Evolutionary conservation across 2,113 vertebrate genomes (phyloP), one percentile per base, ranked within the genome.

Genomic region (Brienomyrus longianalis): DNA sequence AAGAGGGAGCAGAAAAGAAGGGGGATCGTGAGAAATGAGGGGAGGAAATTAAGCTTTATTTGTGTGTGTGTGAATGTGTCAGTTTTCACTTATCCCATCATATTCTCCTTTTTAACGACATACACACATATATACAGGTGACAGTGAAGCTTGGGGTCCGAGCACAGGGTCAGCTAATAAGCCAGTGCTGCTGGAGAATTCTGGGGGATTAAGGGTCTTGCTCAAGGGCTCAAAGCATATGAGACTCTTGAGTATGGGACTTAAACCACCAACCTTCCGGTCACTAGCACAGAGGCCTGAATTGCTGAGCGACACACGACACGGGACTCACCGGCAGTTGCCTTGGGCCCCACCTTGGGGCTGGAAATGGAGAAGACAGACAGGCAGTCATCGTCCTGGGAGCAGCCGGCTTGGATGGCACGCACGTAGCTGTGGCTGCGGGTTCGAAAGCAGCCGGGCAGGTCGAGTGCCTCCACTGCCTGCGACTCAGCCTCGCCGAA

Each of bases 391-490:
- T 99, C 98, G 0, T 99, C 98, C 95, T 99, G 98, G 94, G 98
- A 98, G 93, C 98, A 99, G 93, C 98, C 98, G 0, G 98, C 98
- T 95, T 99, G 98, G 95, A 99, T 99, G 95, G 98, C 98, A 23
- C 98, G 96, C 91, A 99, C 97, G 94, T 99, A 99, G 96, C 98
- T 99, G 95, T 99, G 98, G 96, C 98, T 98, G 94, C 98, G 96
- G 93, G 98, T 99, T 91, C 98, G 98, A 94, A 99, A 99, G 93
- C 98, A 98, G 66, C 98, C 98, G 0, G 98, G 98, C 93, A 99
- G 97, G 93, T 99, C 98, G 94, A 99, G 94, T 5, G 98, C 98
- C 92, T 99, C 98, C 87, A 99, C 97, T 0, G 98, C 98, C 94
- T 99, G 98, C 0, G 98, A 99, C 95, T 99, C 98, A 90, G 98